These are phyloP conservation scores for Cheirogaleus major DNA, from an alignment of 2,797 vertebrate genomes.

Conservation along the genomic window DNA sequence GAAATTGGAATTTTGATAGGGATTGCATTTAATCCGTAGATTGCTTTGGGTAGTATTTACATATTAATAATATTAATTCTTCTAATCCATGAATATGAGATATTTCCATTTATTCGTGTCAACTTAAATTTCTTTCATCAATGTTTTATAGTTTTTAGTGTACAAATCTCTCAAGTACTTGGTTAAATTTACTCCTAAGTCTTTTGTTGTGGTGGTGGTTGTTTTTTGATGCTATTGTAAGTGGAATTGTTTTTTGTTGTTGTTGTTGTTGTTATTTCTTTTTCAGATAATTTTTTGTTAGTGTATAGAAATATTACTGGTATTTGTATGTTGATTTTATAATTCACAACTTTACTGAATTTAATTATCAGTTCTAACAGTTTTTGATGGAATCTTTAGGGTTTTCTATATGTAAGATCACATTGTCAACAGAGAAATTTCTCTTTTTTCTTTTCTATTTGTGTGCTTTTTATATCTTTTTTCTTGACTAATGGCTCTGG, in stretches of 20 bases:
- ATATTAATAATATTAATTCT: not conserved
- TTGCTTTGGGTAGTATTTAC: not conserved
- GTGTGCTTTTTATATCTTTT: not conserved
- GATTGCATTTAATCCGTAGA: not conserved
- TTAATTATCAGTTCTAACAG: not conserved
- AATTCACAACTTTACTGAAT: not conserved
- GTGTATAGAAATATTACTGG: not conserved
- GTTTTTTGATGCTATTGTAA: not conserved
- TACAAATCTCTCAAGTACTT: not conserved
- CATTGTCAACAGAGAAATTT: not conserved
- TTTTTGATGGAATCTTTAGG: not conserved
- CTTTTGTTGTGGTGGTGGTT: not conserved
- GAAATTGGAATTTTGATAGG: not conserved
- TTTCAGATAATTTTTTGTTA: not conserved
- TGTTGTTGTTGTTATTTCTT: not conserved
- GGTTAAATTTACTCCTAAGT: not conserved
- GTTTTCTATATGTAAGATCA: not conserved
- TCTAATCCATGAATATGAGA: not conserved
- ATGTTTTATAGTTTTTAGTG: not conserved
- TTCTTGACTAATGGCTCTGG: not conserved
- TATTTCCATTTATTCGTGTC: not conserved
- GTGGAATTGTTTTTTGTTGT: not conserved
- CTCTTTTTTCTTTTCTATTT: not conserved
- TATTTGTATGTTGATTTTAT: not conserved
- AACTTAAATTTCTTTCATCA: not conserved